Evolutionary conservation across 2,888 invertebrate species (phyloP).

Genomic region (Xylota segnis): DNA sequence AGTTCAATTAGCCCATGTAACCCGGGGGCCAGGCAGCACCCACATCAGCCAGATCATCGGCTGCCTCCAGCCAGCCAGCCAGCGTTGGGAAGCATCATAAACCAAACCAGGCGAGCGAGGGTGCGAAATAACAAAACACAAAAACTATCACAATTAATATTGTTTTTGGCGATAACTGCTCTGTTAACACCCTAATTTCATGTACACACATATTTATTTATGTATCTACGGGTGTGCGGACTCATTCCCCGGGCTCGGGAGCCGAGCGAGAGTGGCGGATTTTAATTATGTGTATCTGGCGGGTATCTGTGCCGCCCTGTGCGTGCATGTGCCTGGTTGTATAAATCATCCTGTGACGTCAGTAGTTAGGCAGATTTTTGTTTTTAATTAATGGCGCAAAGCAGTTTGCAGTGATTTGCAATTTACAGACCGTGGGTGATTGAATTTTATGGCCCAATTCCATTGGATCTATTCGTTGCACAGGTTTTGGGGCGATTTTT

Average conservation of each 20-base stretch:
- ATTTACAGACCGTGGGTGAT: constrained; percentile 54
- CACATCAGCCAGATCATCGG: no score
- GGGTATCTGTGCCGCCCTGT: background rate
- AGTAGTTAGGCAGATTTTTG: constrained; percentile 52
- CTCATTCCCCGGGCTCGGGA: constrained; percentile 9
- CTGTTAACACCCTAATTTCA: constrained; percentile 67
- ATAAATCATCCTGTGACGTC: constrained; percentile 64
- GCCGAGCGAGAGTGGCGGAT: constrained; percentile 35
- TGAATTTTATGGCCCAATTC: constrained; percentile 68
- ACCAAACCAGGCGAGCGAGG: constrained; percentile 33
- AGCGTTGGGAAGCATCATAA: constrained; percentile 28
- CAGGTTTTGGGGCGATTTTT: background rate
- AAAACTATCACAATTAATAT: constrained; percentile 65
- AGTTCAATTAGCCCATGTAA: background rate
- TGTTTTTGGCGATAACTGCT: constrained; percentile 69
- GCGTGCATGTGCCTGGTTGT: background rate
- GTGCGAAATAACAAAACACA: constrained; percentile 51
- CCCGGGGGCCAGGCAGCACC: background rate
- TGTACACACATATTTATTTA: background rate
- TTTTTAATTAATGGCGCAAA: constrained; percentile 50
- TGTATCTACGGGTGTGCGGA: constrained; percentile 22
- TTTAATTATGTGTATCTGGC: constrained; percentile 62
- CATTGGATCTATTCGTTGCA: constrained; percentile 40
- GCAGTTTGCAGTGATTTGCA: constrained; percentile 64
- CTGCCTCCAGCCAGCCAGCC: background rate